phyloP scores from a whole-genome alignment of 2,113 vertebrate genomes.

The Propithecus coquereli region DNA sequence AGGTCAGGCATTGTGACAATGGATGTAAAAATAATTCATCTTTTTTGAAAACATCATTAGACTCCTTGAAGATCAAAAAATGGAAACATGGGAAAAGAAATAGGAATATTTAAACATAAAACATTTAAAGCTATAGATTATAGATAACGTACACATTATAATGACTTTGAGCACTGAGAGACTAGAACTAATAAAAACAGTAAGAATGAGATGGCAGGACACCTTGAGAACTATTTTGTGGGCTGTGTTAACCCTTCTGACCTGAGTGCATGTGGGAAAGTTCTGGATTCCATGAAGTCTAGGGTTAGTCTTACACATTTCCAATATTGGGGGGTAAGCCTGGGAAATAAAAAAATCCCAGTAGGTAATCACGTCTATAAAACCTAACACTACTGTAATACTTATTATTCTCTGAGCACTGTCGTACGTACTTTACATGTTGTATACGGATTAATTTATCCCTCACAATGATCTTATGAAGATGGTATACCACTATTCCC shows the following conservation, averaged over 20 bases:
- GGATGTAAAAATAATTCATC: neutral
- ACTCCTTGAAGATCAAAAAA: neutral
- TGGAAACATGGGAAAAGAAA: neutral
- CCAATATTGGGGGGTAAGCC: no score
- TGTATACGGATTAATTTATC: neutral
- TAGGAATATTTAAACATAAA: conserved; percentile 4
- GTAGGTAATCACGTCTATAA: neutral
- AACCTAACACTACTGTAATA: neutral
- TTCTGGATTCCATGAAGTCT: neutral
- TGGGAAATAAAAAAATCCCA: neutral
- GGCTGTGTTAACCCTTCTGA: neutral
- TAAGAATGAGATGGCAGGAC: neutral
- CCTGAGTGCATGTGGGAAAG: neutral
- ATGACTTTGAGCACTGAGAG: neutral
- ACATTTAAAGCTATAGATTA: neutral
- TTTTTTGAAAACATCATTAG: neutral
- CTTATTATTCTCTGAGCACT: neutral
- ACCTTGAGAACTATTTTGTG: neutral
- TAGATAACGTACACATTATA: neutral
- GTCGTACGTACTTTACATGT: neutral
- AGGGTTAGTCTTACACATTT: neutral
- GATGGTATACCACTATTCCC: neutral
- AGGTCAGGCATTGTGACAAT: neutral
- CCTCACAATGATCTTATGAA: neutral
- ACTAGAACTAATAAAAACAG: neutral